A percentile compares a stretch with the other conserved stretches of the same genome.
These are phyloP conservation scores for Calvadosia cruxmelitensis DNA, from an alignment of 30 jellyfish, hydroid and myxozoan species.

Conservation along the genomic window DNA sequence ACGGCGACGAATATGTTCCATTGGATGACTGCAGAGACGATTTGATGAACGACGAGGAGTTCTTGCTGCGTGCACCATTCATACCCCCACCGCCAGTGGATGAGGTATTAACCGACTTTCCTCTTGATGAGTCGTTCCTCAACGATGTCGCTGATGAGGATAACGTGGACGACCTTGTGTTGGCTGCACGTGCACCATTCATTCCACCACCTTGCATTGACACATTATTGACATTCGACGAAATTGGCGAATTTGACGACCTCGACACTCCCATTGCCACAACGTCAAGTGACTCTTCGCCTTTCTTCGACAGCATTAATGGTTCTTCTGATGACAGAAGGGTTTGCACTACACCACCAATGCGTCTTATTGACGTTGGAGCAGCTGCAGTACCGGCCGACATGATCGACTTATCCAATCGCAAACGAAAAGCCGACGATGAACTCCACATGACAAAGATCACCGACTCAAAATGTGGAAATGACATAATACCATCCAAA, in stretches of 20 bases:
- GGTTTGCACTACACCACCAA: background rate
- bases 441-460: background rate
- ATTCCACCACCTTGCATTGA: constrained; percentile 86
- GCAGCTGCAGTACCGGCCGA: background rate
- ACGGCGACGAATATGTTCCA: background rate
- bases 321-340: background rate
- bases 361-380: background rate
- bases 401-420: background rate
- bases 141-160: background rate
- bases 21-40: constrained; percentile 7
- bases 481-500: background rate
- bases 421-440: background rate
- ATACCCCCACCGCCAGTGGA: constrained; percentile 44
- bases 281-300: background rate
- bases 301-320: background rate
- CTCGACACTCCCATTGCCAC: background rate
- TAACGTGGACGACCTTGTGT: constrained; percentile 35
- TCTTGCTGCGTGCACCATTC: constrained; percentile 52
- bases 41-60: constrained; percentile 13
- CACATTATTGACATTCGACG: constrained; percentile 50
- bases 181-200: constrained; percentile 79
- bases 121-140: background rate
- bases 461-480: background rate
- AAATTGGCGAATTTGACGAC: constrained; percentile 31
- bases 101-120: constrained; percentile 9